Percentiles rank a stretch among this genome's conserved stretches.
Evolutionary conservation across 2,797 vertebrate species (phyloP).

Genomic region (Ctenochaetus hawaiiensis): DNA sequence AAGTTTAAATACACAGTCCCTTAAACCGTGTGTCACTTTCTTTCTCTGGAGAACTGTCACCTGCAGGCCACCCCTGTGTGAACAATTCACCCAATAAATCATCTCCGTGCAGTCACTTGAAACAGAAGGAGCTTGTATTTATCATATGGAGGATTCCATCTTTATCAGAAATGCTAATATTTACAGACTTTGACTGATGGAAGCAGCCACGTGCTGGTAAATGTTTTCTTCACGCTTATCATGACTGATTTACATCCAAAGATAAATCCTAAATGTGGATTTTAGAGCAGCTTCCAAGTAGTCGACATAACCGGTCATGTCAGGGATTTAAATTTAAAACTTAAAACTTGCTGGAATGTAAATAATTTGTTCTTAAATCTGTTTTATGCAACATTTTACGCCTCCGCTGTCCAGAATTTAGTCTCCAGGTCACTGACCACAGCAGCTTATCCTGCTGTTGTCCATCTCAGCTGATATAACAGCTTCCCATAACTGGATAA

Average conservation of each 20-base stretch:
- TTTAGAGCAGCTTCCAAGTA: background rate
- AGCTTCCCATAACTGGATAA: background rate
- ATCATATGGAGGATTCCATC: slow-evolving; percentile 9
- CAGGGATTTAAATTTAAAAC: background rate
- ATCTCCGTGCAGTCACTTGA: background rate
- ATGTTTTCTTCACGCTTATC: slow-evolving; percentile 18
- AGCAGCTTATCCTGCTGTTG: background rate
- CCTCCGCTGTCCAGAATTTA: background rate
- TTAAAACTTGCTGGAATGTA: slow-evolving; percentile 21
- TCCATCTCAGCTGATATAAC: background rate
- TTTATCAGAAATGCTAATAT: slow-evolving; percentile 54
- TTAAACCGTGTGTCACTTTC: background rate
- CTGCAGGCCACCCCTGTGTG: background rate
- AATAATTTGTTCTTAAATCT: slow-evolving; percentile 32
- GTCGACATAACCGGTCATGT: background rate
- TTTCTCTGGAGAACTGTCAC: background rate
- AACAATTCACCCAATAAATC: background rate
- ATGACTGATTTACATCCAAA: background rate
- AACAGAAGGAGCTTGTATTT: slow-evolving; percentile 4
- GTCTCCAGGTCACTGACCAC: background rate
- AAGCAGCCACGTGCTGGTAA: slow-evolving; percentile 1
- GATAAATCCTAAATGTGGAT: slow-evolving; percentile 3
- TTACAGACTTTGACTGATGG: slow-evolving; percentile 42
- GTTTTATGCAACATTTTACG: slow-evolving; percentile 14
- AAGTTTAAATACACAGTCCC: background rate